Percentiles rank a stretch among this genome's conserved stretches.
Conservation (phyloP, 2,797 vertebrate species). For the Myotis findleyi region DNA sequence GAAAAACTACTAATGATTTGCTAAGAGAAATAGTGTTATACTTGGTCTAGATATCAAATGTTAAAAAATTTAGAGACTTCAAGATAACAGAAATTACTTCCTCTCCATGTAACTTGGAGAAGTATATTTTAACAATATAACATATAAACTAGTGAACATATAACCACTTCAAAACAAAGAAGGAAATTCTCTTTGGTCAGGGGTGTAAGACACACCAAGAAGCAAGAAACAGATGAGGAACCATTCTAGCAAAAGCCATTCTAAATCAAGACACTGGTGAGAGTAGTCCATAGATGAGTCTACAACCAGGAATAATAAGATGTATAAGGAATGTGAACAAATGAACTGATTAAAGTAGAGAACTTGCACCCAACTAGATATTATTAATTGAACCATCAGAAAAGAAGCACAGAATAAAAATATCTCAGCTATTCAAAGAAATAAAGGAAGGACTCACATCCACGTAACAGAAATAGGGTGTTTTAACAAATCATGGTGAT, state of each 20-base stretch:
- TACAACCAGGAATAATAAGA: background rate
- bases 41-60: background rate
- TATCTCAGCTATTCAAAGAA: constrained; percentile 20
- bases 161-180: constrained; percentile 26
- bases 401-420: constrained; percentile 22
- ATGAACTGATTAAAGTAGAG: background rate
- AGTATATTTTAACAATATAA: constrained; percentile 41
- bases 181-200: background rate
- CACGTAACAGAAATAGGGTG: background rate
- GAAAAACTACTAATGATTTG: constrained; percentile 6
- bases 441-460: background rate
- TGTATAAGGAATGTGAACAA: background rate
- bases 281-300: background rate
- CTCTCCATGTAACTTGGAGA: background rate
- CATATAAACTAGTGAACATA: background rate
- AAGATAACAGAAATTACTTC: constrained; percentile 22
- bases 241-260: background rate
- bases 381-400: constrained; percentile 35
- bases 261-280: background rate
- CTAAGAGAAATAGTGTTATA: background rate
- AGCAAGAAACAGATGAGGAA: background rate
- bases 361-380: background rate
- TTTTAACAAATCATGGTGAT: background rate
- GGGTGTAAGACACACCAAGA: background rate
- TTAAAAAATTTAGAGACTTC: constrained; percentile 27